Percentiles rank a stretch among this genome's conserved stretches.
Evolutionary conservation across 2,888 invertebrate species (phyloP).

Genomic region (Sinohyriopsis cumingii): DNA sequence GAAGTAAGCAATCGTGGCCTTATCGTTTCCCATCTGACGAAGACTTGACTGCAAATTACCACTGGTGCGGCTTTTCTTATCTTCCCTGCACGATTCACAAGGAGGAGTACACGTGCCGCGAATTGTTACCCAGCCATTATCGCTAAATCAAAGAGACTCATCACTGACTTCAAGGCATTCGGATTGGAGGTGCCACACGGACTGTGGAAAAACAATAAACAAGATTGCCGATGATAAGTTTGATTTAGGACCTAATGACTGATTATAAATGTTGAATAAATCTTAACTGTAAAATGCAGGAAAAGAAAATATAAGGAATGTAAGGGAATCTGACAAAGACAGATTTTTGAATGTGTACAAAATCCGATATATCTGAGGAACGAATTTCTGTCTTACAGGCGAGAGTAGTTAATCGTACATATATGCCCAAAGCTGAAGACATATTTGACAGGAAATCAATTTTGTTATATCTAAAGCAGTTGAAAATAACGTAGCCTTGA

Average conservation of each 20-base stretch:
- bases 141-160: background rate
- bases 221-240: slow-evolving; percentile 1
- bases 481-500: too few relatives aligned
- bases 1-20: background rate
- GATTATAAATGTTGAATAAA: too few relatives aligned
- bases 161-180: background rate
- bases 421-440: too few relatives aligned
- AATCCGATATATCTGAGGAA: too few relatives aligned
- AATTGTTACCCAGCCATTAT: background rate
- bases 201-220: background rate
- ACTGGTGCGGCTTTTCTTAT: background rate
- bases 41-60: slow-evolving; percentile 2
- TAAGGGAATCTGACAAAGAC: too few relatives aligned
- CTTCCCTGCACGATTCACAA: background rate
- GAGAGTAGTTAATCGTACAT: too few relatives aligned
- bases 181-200: slow-evolving; percentile 1
- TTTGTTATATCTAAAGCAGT: too few relatives aligned
- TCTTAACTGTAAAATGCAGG: too few relatives aligned
- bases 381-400: too few relatives aligned
- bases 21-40: background rate
- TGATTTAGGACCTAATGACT: background rate
- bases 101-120: background rate
- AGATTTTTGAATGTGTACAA: too few relatives aligned
- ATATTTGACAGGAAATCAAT: too few relatives aligned
- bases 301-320: too few relatives aligned